Percentiles rank a stretch among this genome's conserved stretches.
Evolutionary conservation across 2,797 vertebrate genomes (phyloP).

Genomic region (Margarornis squamiger): DNA sequence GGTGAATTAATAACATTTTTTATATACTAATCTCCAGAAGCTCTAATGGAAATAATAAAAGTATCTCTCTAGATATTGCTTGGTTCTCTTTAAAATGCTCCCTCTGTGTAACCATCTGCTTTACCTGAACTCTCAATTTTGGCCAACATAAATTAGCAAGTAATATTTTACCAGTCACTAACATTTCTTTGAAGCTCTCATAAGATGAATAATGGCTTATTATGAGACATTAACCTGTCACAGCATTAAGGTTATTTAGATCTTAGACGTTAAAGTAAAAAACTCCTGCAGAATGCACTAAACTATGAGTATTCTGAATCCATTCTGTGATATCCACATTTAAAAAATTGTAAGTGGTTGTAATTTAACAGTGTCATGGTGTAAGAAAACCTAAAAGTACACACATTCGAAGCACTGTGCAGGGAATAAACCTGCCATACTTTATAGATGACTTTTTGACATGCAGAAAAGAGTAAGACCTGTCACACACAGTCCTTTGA

Average conservation of each 20-base stretch:
- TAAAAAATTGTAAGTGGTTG: neutral
- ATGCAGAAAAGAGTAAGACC: neutral
- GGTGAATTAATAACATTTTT: neutral
- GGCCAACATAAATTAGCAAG: neutral
- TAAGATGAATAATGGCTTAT: neutral
- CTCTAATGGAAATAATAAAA: neutral
- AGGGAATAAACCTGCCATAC: neutral
- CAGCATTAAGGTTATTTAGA: neutral
- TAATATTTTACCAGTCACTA: neutral
- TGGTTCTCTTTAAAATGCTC: neutral
- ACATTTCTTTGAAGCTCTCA: neutral
- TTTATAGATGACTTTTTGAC: neutral
- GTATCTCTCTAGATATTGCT: neutral
- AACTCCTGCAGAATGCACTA: neutral
- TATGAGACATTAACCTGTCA: neutral
- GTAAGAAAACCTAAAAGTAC: neutral
- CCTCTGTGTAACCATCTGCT: neutral
- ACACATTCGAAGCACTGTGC: neutral
- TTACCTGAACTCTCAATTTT: neutral
- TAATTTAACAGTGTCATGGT: neutral
- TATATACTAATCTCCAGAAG: neutral
- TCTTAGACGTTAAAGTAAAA: neutral
- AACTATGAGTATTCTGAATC: neutral
- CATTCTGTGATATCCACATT: neutral
- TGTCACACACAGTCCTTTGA: neutral